phyloP scores from a whole-genome alignment of 2,113 vertebrate genomes.

The Serinus canaria region DNA sequence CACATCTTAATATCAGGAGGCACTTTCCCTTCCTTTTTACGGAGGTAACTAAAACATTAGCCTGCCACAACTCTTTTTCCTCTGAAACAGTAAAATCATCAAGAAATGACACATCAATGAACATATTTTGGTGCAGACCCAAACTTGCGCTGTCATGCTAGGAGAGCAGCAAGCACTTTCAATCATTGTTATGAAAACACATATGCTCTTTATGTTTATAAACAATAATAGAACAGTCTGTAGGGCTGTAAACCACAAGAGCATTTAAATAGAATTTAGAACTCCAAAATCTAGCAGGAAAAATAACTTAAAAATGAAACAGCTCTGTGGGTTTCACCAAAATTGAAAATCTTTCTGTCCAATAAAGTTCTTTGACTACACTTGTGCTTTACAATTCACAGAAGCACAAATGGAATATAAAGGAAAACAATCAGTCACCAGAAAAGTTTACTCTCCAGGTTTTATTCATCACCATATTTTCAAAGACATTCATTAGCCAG shows the following conservation, averaged over 20 bases:
- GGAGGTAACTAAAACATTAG: neutral
- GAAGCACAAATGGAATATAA: neutral
- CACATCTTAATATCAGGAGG: neutral
- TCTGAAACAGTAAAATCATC: neutral
- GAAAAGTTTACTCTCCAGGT: neutral
- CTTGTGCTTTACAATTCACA: neutral
- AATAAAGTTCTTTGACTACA: neutral
- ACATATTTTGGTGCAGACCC: neutral
- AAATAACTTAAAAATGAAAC: neutral
- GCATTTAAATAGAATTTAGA: neutral
- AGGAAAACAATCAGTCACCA: neutral
- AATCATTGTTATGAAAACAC: rapidly evolving
- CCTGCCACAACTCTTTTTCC: neutral
- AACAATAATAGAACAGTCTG: neutral
- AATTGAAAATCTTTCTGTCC: neutral
- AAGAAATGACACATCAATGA: neutral
- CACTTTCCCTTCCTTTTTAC: neutral
- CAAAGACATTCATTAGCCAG: neutral
- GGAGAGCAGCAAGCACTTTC: neutral
- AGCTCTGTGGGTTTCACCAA: neutral
- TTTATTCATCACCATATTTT: neutral
- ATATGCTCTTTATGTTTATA: neutral
- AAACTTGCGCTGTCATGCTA: neutral
- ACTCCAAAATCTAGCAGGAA: neutral
- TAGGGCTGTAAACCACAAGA: neutral